A percentile compares a stretch with the other conserved stretches of the same genome.
These are phyloP conservation scores for Tenebrio molitor DNA, from an alignment of 1,140 invertebrate genomes.

Conservation along the genomic window DNA sequence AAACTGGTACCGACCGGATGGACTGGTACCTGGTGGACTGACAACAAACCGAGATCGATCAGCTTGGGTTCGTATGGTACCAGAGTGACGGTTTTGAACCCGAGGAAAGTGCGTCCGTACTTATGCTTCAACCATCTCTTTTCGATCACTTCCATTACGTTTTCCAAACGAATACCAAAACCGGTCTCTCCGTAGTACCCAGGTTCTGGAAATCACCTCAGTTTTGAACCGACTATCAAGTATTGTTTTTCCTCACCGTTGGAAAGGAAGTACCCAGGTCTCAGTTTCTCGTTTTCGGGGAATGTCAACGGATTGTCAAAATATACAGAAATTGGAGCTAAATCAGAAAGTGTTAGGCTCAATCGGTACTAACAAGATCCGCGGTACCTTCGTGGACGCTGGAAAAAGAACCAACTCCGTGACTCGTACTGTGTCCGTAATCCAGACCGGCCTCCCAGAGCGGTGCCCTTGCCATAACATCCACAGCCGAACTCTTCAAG, in stretches of 20 bases:
- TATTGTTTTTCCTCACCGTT: constrained; percentile 76
- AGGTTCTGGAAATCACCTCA: constrained; percentile 79
- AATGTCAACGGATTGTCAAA: constrained; percentile 47
- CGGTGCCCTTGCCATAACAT: constrained; percentile 81
- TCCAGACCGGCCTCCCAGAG: constrained; percentile 87
- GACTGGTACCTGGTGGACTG: constrained; percentile 77
- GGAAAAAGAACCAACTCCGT: constrained; percentile 90
- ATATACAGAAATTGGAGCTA: constrained; percentile 76
- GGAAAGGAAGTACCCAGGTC: constrained; percentile 89
- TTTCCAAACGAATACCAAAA: constrained; percentile 94
- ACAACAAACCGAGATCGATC: constrained; percentile 85
- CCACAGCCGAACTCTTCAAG: constrained; percentile 76
- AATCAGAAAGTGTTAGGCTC: constrained; percentile 52
- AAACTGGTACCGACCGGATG: constrained; percentile 54
- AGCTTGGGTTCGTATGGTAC: constrained; percentile 95
- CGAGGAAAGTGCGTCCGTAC: constrained; percentile 71
- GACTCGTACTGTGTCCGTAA: constrained; percentile 89
- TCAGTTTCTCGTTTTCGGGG: constrained; percentile 53
- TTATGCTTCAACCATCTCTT: constrained; percentile 67
- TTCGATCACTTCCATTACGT: constrained; percentile 87
- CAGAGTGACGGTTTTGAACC: constrained; percentile 88
- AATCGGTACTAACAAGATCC: constrained; percentile 16
- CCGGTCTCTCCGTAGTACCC: constrained; percentile 85
- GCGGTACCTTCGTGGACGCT: constrained; percentile 84
- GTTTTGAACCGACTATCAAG: not conserved